Conservation (phyloP, 2,888 invertebrate genomes). For the Nomada goodeniana region DNA sequence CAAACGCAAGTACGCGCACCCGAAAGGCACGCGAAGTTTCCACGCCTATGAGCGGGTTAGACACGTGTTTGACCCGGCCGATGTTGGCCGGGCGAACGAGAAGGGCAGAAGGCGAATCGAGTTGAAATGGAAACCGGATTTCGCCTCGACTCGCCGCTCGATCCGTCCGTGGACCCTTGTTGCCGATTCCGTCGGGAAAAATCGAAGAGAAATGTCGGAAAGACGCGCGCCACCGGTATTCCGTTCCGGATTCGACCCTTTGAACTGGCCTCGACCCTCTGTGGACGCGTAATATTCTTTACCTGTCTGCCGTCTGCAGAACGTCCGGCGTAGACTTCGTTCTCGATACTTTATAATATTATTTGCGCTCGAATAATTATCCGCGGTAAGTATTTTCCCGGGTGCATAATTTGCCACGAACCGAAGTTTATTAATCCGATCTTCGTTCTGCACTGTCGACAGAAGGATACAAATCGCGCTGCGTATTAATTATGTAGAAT, state of each 20-base stretch:
- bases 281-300: conserved; percentile 16
- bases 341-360: background rate
- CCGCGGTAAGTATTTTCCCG: background rate
- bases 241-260: conserved; percentile 16
- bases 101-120: conserved; percentile 28
- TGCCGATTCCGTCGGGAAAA: conserved; percentile 25
- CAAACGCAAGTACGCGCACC: background rate
- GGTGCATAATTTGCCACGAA: background rate
- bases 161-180: conserved; percentile 12
- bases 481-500: too few relatives aligned
- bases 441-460: too few relatives aligned
- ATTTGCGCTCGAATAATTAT: background rate
- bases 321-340: background rate
- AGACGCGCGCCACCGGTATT: conserved; percentile 23
- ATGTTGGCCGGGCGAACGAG: conserved; percentile 26
- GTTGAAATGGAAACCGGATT: conserved; percentile 56
- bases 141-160: conserved; percentile 7
- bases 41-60: conserved; percentile 51
- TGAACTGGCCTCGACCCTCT: conserved; percentile 3
- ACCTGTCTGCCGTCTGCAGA: conserved; percentile 13
- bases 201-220: conserved; percentile 21
- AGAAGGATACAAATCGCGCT: too few relatives aligned
- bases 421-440: too few relatives aligned
- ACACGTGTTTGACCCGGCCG: conserved; percentile 55
- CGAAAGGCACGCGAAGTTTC: conserved; percentile 32